Evolutionary conservation across 2,888 invertebrate species (phyloP), one percentile per base, ranked within the genome.

Genomic region (Melanophora roralis): DNA sequence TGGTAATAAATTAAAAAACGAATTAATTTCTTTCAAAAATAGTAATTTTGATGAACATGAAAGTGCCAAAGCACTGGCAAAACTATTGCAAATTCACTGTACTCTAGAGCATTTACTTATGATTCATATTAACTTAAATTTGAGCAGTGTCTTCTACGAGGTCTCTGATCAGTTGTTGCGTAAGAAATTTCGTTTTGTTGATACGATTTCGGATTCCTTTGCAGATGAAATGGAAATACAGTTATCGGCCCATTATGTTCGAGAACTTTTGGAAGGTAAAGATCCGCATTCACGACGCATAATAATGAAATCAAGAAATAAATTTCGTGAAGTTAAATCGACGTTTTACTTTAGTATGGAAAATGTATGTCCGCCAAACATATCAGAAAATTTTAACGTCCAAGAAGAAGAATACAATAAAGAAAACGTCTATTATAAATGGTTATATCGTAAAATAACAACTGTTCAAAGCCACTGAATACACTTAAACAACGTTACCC

Each of bases 41-140:
- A 90, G 90, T 38, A 84, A 84, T 60, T 90, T 90, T 51, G 83
- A 86, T 82, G 84, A 85, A 60, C 65, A 75, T 0, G 86, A 88
- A 36, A 86, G 86, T 27, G 84, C 86, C 45, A 78, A 74, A 12
- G 84, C 84, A 11, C 64, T 90, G n/a, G 85, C 88, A 0, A 87
- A 87, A 68, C 65, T 90, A 1, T 83, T 88, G 16, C 89, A 89
- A 84, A 86, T 89, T 9, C 90, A 90, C 74, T 86, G 88, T 57
- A 85, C 87, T 0, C 59, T 90, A 65, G 90, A 90, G 76, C 90
- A 90, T 82, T 77, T 90, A 9, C 43, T 90, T 14, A 84, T 88
- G 86, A 87, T 90, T 45, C 89, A 90, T 67, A 85, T 86, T 1
- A 84, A 90, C 82, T 83, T 90, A 23, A 89, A 88, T 84, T 81